Base-by-base conservation (phyloP, 2,113 vertebrate genomes). In the Probosciger aterrimus region DNA sequence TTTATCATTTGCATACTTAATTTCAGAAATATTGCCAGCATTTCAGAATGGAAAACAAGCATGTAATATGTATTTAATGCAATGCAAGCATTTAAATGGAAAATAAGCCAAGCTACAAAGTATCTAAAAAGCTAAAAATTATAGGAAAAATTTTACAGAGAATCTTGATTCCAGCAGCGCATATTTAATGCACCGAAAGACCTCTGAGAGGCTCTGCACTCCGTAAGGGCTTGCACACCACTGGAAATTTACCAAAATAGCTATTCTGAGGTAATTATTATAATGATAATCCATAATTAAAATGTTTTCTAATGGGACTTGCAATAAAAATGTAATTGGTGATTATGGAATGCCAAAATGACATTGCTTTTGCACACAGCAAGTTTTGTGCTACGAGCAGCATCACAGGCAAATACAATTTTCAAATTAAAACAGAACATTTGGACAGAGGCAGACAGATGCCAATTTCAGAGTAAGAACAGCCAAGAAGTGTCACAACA, bases 281-380 rank as follows among this genome's bases (percentile, higher is more conserved):
- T 62, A 87, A 95, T 79, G 89, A 46, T 84, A 85, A 79, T 85
- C 94, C 86, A 80, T 84, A 95, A 92, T 82, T 92, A 92, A 95
- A 95, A 92, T 62, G 62, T 74, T 65, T 87, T 69, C 86, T 92
- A 91, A 87, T 43, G 52, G 43, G 81, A 60, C 27, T 49, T 52
- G 91, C 91, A 92, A 89, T 95, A 89, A 95, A 91, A 91, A 87
- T 5, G 41, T 62, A 92, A 91, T 68, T 79, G 86, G 88, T 94
- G 89, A 91, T 78, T 55, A 73, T 5, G 17, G 71, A 86, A 69
- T 1, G 20, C 77, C 73, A 64, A 81, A 74, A 75, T 47, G 76
- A 57, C 35, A 76, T 22, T 19, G 64, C 83, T 60, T 63, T 39
- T 24, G 57, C 73, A 82, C 81, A 62, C 43, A 75, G 80, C 31